Evolutionary conservation across 2,113 vertebrate genomes (phyloP).

Genomic region (Tetrao urogallus): DNA sequence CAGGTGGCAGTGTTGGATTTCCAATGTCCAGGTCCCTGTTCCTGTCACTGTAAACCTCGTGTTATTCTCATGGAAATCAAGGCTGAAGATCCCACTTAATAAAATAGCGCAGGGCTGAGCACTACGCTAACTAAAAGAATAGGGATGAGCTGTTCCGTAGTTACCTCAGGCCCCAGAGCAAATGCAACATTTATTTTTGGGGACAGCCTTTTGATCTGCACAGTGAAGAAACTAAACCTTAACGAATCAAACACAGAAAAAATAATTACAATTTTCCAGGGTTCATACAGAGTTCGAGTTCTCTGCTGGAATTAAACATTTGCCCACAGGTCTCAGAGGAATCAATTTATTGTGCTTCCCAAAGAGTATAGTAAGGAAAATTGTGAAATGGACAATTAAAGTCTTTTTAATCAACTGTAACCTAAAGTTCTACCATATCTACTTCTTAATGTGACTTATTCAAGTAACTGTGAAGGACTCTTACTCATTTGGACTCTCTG

Average conservation of each 20-base stretch:
- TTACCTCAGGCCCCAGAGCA: not conserved
- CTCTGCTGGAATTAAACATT: conserved; percentile 42
- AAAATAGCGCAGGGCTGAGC: not conserved
- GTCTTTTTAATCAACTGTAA: conserved; percentile 31
- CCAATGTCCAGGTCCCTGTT: not conserved
- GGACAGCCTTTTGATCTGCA: not conserved
- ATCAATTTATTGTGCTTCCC: conserved; percentile 23
- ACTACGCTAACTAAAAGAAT: not conserved
- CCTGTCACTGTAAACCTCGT: not conserved
- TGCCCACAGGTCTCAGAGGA: conserved; percentile 19
- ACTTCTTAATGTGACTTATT: not conserved
- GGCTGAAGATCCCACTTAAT: not conserved
- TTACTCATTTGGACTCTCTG: not conserved
- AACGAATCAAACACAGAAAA: conserved; percentile 18
- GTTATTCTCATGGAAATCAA: accelerated
- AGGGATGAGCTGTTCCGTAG: not conserved
- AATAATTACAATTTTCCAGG: conserved; percentile 22
- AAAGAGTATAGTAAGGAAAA: conserved; percentile 26
- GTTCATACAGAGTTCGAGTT: conserved; percentile 31
- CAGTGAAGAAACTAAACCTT: not conserved
- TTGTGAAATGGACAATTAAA: conserved; percentile 45
- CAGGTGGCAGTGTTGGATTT: conserved; percentile 63
- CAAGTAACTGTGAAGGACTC: not conserved
- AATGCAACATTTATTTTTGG: not conserved
- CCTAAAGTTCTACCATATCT: not conserved